Percentiles rank a stretch among this genome's conserved stretches.
Conservation (phyloP, 2,797 vertebrate genomes). For the Picus viridis region DNA sequence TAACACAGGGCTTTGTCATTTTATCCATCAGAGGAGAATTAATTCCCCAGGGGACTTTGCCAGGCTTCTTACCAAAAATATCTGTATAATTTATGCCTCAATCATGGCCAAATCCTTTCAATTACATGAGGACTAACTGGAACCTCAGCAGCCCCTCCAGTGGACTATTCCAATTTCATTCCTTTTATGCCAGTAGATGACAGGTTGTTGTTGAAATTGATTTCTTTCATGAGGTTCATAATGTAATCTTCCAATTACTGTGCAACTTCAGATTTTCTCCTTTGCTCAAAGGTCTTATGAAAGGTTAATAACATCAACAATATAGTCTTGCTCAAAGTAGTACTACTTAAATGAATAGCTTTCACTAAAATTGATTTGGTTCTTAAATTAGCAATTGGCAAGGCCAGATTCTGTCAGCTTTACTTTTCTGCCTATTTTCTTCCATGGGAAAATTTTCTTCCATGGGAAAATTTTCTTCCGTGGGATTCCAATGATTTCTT, state of each 20-base stretch:
- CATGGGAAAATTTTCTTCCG: not conserved
- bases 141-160: conserved; percentile 5
- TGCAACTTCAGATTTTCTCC: conserved; percentile 23
- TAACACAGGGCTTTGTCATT: not conserved
- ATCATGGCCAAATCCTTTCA: conserved; percentile 41
- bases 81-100: conserved; percentile 50
- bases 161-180: conserved; percentile 26
- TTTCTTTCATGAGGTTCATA: conserved; percentile 49
- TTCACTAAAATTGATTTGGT: not conserved
- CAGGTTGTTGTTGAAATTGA: conserved; percentile 63
- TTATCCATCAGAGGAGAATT: conserved; percentile 36
- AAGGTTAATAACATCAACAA: conserved; percentile 40
- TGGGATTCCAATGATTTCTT: not conserved
- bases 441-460: not conserved
- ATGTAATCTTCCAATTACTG: conserved; percentile 35
- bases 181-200: conserved; percentile 35
- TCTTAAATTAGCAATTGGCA: not conserved
- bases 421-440: not conserved
- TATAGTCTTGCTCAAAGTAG: conserved; percentile 3
- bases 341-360: not conserved
- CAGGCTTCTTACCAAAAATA: conserved; percentile 51
- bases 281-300: conserved; percentile 18
- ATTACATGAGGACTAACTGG: conserved; percentile 38
- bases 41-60: conserved; percentile 15
- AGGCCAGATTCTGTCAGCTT: not conserved